Conservation (phyloP, 2,797 vertebrate species). For the Garrulus glandarius region DNA sequence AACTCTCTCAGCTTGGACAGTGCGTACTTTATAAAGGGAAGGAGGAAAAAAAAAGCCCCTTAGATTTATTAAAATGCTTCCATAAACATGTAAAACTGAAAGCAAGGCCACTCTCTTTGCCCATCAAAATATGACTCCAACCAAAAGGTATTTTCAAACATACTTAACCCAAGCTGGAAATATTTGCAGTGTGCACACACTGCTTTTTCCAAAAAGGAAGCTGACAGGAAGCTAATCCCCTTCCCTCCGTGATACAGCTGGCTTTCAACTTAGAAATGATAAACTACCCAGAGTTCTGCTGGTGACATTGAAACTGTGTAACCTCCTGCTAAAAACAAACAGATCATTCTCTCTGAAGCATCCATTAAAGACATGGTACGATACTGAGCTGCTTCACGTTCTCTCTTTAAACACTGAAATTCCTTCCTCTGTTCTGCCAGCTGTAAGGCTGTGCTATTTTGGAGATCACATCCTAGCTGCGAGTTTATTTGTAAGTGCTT, state of each 20-base stretch:
- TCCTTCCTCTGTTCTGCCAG: background rate
- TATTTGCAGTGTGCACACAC: background rate
- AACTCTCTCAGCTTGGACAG: background rate
- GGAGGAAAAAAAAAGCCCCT: background rate
- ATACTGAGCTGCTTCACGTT: background rate
- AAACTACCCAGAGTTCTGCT: background rate
- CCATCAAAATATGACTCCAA: constrained; percentile 32
- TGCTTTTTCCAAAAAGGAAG: constrained; percentile 47
- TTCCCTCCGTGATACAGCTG: background rate
- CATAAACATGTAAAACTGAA: constrained; percentile 24
- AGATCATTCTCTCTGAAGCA: background rate
- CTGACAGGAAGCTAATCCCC: constrained; percentile 27
- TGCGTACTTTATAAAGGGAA: background rate
- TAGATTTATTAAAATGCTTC: background rate
- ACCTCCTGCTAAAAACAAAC: background rate
- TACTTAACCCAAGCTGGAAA: background rate
- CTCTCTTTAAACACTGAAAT: background rate
- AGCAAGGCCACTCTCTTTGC: constrained; percentile 12
- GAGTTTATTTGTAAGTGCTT: background rate
- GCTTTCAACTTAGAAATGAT: constrained; percentile 17
- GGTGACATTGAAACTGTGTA: constrained; percentile 1
- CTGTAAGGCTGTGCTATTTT: background rate
- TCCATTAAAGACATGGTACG: background rate
- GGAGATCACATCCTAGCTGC: background rate
- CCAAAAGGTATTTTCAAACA: constrained; percentile 14